Evolutionary conservation across 2,797 vertebrate species (phyloP).

Genomic region (Acanthopagrus latus): DNA sequence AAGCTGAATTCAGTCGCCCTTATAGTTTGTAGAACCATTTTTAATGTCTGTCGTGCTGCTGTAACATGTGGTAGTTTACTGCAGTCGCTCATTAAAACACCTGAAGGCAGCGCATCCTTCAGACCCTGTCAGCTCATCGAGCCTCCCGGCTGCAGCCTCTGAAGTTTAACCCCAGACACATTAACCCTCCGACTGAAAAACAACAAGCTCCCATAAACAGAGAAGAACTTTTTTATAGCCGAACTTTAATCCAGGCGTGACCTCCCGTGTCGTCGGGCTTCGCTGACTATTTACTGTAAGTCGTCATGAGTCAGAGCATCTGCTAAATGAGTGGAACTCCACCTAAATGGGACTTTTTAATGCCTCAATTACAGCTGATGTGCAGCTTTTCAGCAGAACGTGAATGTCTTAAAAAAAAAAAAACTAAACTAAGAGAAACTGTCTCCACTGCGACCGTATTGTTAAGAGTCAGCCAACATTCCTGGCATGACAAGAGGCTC

Average conservation of each 20-base stretch:
- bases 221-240: conserved; percentile 40
- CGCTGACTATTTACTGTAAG: conserved; percentile 35
- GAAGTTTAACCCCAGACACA: conserved; percentile 41
- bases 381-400: neutral
- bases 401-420: neutral
- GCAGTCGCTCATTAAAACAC: neutral
- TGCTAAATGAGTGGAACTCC: conserved; percentile 25
- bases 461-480: conserved; percentile 64
- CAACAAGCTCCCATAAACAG: conserved; percentile 19
- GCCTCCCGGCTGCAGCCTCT: conserved; percentile 16
- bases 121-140: conserved; percentile 41
- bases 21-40: fast-evolving
- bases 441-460: conserved; percentile 38
- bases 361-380: neutral
- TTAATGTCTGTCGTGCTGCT: neutral
- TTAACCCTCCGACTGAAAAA: conserved; percentile 16
- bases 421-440: conserved; percentile 22
- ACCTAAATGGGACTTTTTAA: neutral
- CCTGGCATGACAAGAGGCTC: conserved; percentile 54
- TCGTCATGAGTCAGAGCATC: conserved; percentile 45
- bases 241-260: conserved; percentile 31
- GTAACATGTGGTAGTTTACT: neutral
- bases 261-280: conserved; percentile 25
- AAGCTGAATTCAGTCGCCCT: neutral
- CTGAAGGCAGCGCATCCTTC: neutral